A percentile compares a stretch with the other conserved stretches of the same genome.
These are phyloP conservation scores for Selenia dentaria DNA, from an alignment of 2,888 invertebrate species.

Conservation along the genomic window DNA sequence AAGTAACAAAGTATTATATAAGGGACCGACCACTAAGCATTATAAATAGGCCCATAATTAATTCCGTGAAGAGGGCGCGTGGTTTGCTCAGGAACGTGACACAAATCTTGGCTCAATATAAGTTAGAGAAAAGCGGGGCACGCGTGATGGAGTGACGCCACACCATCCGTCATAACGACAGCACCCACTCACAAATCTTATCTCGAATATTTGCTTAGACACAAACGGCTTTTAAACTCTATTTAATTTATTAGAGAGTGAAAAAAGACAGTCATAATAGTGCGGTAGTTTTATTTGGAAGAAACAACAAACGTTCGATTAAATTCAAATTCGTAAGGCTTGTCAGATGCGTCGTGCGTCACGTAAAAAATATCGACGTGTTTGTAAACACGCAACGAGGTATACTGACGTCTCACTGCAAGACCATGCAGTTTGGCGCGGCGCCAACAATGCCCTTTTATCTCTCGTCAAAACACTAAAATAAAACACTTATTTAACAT, in stretches of 20 bases:
- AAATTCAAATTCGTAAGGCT: constrained; percentile 9
- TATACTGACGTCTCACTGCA: constrained; percentile 53
- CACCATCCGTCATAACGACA: constrained; percentile 51
- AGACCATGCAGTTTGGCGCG: constrained; percentile 61
- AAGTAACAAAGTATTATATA: constrained; percentile 45
- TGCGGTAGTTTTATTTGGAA: not conserved
- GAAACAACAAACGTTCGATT: constrained; percentile 5
- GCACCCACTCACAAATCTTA: constrained; percentile 39
- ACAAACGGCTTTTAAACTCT: constrained; percentile 39
- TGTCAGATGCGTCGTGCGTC: constrained; percentile 13
- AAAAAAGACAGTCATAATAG: constrained; percentile 1
- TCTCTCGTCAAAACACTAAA: constrained; percentile 60
- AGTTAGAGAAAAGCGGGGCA: constrained; percentile 46
- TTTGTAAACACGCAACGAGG: constrained; percentile 65
- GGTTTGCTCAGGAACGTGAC: constrained; percentile 57
- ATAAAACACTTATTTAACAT: constrained; percentile 66
- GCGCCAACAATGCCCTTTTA: constrained; percentile 70
- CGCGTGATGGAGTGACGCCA: constrained; percentile 40
- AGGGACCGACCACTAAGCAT: constrained; percentile 41
- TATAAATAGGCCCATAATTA: constrained; percentile 57
- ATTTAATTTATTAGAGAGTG: constrained; percentile 27
- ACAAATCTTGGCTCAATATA: constrained; percentile 63
- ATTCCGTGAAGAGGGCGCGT: constrained; percentile 54
- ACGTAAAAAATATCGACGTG: constrained; percentile 39
- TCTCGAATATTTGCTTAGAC: constrained; percentile 28